These are phyloP conservation scores for Thymelicus acteon DNA, from an alignment of 2,888 invertebrate genomes.

Conservation along the genomic window DNA sequence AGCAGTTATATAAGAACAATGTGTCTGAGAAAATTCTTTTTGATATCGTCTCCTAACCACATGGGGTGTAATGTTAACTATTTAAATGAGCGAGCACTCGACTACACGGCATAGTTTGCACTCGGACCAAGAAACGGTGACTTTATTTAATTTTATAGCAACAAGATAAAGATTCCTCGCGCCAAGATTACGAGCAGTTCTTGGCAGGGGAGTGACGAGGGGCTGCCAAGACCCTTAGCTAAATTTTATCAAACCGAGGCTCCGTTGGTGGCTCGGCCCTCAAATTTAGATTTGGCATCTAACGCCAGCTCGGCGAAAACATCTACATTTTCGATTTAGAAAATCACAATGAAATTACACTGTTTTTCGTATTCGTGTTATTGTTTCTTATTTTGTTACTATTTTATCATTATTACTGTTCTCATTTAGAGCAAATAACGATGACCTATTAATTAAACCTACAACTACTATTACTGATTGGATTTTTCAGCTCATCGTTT, in stretches of 20 bases:
- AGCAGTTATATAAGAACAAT: too few species aligned
- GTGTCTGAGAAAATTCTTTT: too few species aligned
- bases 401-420: neutral
- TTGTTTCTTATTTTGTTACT: neutral
- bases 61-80: too few species aligned
- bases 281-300: constrained; percentile 37
- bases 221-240: constrained; percentile 33
- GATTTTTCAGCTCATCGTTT: too few species aligned
- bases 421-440: too few species aligned
- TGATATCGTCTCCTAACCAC: too few species aligned
- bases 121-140: neutral
- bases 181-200: constrained; percentile 28
- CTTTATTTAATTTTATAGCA: constrained; percentile 27
- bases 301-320: constrained; percentile 24
- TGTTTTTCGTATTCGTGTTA: constrained; percentile 12
- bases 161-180: constrained; percentile 28
- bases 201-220: constrained; percentile 30
- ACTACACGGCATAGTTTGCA: neutral
- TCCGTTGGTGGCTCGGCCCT: constrained; percentile 23
- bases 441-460: too few species aligned
- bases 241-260: constrained; percentile 30
- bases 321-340: constrained; percentile 24
- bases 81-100: too few species aligned
- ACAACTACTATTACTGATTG: too few species aligned
- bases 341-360: constrained; percentile 23